A percentile compares a stretch with the other conserved stretches of the same genome.
Evolutionary conservation across 2,888 invertebrate genomes (phyloP).

Genomic region (Nomada lathburiana): DNA sequence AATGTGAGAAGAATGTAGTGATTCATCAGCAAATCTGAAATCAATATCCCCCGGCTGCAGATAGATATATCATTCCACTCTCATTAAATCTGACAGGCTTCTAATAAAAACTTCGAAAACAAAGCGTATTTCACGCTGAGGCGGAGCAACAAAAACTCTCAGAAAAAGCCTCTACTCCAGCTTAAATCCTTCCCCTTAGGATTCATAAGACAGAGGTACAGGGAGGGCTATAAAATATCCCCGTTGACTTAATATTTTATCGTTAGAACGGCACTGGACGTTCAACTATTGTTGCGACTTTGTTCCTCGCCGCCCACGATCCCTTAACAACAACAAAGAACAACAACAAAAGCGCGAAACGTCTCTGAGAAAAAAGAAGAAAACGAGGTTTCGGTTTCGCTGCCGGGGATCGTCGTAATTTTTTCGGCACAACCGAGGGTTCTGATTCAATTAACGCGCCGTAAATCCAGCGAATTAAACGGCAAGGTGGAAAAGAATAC

Average conservation of each 20-base stretch:
- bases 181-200: not conserved
- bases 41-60: no score
- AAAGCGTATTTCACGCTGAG: not conserved
- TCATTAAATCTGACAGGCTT: not conserved
- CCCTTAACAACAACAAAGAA: no score
- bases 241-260: conserved; percentile 4
- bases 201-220: not conserved
- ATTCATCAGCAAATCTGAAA: no score
- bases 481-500: conserved; percentile 23
- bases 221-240: not conserved
- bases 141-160: not conserved
- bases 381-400: conserved; percentile 14
- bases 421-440: conserved; percentile 4
- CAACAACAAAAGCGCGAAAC: not conserved
- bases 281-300: not conserved
- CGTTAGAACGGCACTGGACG: not conserved
- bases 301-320: no score
- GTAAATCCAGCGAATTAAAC: conserved; percentile 54
- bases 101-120: not conserved
- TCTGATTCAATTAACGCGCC: conserved; percentile 54
- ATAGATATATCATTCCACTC: not conserved
- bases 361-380: not conserved
- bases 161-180: not conserved
- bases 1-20: no score
- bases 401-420: conserved; percentile 2